A percentile compares a stretch with the other conserved stretches of the same genome.
phyloP scores from a whole-genome alignment of 2,113 vertebrate species.

The Nycticebus coucang region DNA sequence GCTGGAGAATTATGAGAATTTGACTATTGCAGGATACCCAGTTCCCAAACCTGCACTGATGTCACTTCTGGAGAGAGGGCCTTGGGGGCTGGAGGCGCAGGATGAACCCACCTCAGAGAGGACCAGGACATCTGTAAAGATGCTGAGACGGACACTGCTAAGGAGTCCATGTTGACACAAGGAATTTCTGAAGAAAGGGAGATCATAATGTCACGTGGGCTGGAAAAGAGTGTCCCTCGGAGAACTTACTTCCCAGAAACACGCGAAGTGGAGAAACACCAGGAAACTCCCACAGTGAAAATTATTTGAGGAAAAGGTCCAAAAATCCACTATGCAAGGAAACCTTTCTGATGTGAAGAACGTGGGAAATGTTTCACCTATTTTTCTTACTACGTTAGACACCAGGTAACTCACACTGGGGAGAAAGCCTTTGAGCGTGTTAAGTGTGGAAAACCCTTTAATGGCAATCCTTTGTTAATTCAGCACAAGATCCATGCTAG shows the following conservation, averaged over 20 bases:
- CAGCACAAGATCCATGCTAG: constrained; percentile 59
- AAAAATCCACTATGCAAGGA: neutral
- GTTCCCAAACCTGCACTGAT: constrained; percentile 25
- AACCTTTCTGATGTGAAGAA: constrained; percentile 43
- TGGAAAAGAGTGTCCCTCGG: neutral
- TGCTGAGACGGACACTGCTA: neutral
- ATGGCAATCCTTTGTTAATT: constrained; percentile 16
- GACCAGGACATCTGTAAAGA: neutral
- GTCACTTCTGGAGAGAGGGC: constrained; percentile 15
- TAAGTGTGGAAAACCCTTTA: constrained; percentile 68
- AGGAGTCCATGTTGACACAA: neutral
- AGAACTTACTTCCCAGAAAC: neutral
- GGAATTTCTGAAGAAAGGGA: constrained; percentile 39
- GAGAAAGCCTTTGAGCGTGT: constrained; percentile 53
- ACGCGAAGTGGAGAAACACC: neutral
- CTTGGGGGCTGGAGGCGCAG: neutral
- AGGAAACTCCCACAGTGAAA: neutral
- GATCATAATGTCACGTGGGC: neutral
- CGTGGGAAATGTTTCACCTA: constrained; percentile 51
- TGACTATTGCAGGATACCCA: constrained; percentile 16
- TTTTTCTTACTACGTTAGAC: constrained; percentile 52
- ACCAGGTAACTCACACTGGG: constrained; percentile 60
- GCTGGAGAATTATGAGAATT: constrained; percentile 52
- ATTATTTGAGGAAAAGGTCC: neutral
- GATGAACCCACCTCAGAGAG: neutral